phyloP scores from a whole-genome alignment of 2,113 vertebrate species.

The Rhabdornis inornatus region DNA sequence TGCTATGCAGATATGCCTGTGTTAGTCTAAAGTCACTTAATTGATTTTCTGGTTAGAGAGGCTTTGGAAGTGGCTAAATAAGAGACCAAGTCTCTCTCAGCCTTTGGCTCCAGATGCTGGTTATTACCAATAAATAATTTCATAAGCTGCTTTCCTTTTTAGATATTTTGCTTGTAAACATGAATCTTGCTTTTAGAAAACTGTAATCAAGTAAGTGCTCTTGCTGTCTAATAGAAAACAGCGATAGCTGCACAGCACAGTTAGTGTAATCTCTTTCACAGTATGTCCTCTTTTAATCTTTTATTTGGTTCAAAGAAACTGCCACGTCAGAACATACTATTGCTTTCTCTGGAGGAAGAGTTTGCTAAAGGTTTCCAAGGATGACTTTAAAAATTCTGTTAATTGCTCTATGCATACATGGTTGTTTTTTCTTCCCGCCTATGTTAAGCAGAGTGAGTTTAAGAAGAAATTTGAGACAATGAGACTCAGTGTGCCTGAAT shows the following conservation, averaged over 20 bases:
- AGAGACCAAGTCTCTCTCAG: neutral
- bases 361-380: neutral
- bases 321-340: neutral
- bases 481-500: neutral
- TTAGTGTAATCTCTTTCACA: slow-evolving; percentile 24
- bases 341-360: neutral
- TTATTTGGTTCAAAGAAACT: neutral
- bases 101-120: neutral
- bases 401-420: neutral
- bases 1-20: neutral
- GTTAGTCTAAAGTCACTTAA: slow-evolving; percentile 1
- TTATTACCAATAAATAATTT: slow-evolving; percentile 19
- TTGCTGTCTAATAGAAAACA: neutral
- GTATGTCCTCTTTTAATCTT: neutral
- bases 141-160: slow-evolving; percentile 17
- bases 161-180: slow-evolving; percentile 18
- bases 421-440: neutral
- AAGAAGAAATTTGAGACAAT: neutral
- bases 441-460: neutral
- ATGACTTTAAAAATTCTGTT: neutral
- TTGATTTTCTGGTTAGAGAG: slow-evolving; percentile 23
- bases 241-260: neutral
- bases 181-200: slow-evolving; percentile 14
- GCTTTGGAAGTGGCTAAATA: neutral
- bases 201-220: slow-evolving; percentile 9